A percentile compares a stretch with the other conserved stretches of the same genome.
phyloP scores from a whole-genome alignment of 2,113 vertebrate genomes.

The Pagrus major region DNA sequence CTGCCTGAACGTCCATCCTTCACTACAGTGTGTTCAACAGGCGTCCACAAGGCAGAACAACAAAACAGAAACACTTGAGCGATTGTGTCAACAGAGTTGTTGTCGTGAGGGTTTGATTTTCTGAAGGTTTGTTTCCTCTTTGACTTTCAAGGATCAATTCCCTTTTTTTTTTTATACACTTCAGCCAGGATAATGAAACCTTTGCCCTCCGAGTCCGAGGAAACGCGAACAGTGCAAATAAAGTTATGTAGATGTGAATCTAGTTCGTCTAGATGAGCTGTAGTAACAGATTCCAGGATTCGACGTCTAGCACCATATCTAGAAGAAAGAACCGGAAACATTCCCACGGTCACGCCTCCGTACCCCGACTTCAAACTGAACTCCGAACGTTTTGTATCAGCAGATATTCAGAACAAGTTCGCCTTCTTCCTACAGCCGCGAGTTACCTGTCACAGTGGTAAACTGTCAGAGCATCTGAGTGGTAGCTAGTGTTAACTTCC shows the following conservation, averaged over 20 bases:
- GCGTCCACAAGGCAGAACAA: constrained; percentile 11
- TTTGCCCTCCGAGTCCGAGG: constrained; percentile 7
- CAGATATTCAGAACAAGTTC: not conserved
- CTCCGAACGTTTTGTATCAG: not conserved
- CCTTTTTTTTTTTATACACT: constrained; percentile 46
- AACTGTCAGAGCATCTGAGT: not conserved
- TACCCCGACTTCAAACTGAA: not conserved
- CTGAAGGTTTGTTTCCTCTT: not conserved
- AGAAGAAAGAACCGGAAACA: constrained; percentile 14
- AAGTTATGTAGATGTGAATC: constrained; percentile 41
- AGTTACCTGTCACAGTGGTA: not conserved
- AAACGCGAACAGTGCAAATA: constrained; percentile 49
- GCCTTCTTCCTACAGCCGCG: not conserved
- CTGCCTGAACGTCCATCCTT: not conserved
- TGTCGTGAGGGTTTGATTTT: not conserved
- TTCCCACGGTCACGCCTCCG: not conserved
- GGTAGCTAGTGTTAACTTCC: constrained; percentile 32
- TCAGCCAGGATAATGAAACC: constrained; percentile 9
- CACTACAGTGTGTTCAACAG: constrained; percentile 13
- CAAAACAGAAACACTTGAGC: constrained; percentile 5
- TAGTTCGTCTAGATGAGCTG: constrained; percentile 44
- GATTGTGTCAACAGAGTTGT: not conserved
- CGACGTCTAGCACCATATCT: constrained; percentile 55
- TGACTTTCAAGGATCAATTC: constrained; percentile 21
- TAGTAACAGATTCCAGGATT: constrained; percentile 40